These are phyloP conservation scores for Perognathus longimembris DNA, from an alignment of 2,113 vertebrate species.

Conservation along the genomic window DNA sequence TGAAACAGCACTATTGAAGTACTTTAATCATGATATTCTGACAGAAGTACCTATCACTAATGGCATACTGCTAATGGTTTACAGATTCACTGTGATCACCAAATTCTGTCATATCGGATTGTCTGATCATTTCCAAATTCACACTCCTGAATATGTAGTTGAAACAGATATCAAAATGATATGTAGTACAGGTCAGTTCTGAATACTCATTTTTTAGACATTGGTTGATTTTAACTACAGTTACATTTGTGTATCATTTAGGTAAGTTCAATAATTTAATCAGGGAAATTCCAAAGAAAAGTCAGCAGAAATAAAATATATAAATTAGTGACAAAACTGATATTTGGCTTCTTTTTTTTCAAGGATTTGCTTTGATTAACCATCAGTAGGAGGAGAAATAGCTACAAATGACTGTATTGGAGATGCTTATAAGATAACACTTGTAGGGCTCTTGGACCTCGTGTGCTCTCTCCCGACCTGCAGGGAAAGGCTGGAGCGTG, in stretches of 20 bases:
- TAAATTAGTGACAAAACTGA: neutral
- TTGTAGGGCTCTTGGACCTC: too few species aligned
- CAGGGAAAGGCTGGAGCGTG: too few species aligned
- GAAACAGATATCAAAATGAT: conserved; percentile 16
- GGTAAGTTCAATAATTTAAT: conserved; percentile 5
- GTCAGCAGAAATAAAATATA: neutral
- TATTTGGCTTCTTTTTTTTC: too few species aligned
- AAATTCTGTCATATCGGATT: neutral
- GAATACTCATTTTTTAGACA: neutral
- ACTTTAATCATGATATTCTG: neutral
- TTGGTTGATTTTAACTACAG: conserved; percentile 27
- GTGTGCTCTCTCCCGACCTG: too few species aligned
- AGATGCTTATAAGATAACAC: neutral
- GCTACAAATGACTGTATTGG: neutral
- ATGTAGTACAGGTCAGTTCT: neutral
- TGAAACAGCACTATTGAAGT: neutral
- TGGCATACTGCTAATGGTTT: neutral
- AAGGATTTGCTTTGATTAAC: neutral
- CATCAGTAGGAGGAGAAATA: neutral
- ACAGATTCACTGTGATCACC: conserved; percentile 5
- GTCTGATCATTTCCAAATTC: neutral
- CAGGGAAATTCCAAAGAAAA: neutral
- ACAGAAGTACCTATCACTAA: neutral
- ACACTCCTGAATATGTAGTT: neutral
- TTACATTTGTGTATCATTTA: conserved; percentile 14